These are phyloP conservation scores for Antitype chi DNA, from an alignment of 2,888 invertebrate genomes.

Conservation along the genomic window DNA sequence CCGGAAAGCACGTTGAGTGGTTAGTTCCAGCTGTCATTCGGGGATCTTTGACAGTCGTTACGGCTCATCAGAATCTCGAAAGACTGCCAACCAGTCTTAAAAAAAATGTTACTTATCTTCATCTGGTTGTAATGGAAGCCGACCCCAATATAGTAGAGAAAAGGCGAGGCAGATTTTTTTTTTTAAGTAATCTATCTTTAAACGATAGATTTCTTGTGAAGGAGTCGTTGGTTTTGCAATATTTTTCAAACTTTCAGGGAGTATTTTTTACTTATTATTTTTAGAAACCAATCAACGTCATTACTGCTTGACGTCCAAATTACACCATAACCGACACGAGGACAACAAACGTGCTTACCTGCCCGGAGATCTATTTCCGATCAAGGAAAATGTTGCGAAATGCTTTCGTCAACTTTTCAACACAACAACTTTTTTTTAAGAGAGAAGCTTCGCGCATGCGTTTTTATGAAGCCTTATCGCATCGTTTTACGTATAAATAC, in stretches of 20 bases:
- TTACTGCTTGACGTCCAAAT: not conserved
- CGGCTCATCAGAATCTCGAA: too few species aligned
- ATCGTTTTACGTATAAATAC: conserved; percentile 13
- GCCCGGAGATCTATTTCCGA: not conserved
- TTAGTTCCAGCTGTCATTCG: too few species aligned
- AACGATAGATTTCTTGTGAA: not conserved
- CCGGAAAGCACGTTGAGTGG: too few species aligned
- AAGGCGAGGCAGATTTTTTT: too few species aligned
- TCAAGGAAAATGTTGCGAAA: not conserved
- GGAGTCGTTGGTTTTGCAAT: not conserved
- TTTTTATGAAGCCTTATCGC: not conserved
- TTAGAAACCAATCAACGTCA: not conserved
- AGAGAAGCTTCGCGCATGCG: not conserved
- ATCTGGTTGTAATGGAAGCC: too few species aligned
- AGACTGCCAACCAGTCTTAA: too few species aligned
- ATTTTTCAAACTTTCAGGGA: not conserved
- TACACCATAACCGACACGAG: not conserved
- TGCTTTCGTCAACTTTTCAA: not conserved
- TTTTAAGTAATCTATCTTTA: too few species aligned
- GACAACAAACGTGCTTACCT: not conserved
- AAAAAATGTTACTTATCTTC: too few species aligned
- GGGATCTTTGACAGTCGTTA: too few species aligned
- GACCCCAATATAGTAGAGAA: too few species aligned
- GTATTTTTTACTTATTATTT: not conserved
- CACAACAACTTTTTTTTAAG: too few species aligned